phyloP scores from a whole-genome alignment of 2,797 vertebrate species.

The Luscinia luscinia region DNA sequence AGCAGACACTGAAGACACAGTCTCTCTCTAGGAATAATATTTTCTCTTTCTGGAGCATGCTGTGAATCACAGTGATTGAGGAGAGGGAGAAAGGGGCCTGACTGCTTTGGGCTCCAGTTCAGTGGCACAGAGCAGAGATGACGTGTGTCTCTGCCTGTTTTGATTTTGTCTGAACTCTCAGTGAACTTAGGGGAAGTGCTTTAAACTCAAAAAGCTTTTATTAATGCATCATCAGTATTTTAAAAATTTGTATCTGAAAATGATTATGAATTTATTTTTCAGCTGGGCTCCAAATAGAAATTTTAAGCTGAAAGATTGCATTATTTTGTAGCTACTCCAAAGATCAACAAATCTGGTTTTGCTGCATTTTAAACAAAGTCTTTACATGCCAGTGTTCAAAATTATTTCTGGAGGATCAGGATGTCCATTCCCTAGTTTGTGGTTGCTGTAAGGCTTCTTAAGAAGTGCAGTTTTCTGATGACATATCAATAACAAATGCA shows the following conservation, averaged over 20 bases:
- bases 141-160: slow-evolving; percentile 33
- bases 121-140: slow-evolving; percentile 48
- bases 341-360: not conserved
- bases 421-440: not conserved
- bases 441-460: not conserved
- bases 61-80: slow-evolving; percentile 5
- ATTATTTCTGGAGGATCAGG: not conserved
- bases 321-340: not conserved
- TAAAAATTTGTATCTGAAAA: slow-evolving; percentile 11
- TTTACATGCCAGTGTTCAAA: not conserved
- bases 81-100: slow-evolving; percentile 45
- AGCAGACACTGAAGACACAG: slow-evolving; percentile 2
- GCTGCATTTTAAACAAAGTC: not conserved
- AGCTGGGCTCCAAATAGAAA: not conserved
- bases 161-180: slow-evolving; percentile 55
- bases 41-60: slow-evolving; percentile 56
- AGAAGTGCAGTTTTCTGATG: not conserved
- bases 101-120: slow-evolving; percentile 34
- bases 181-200: slow-evolving; percentile 51
- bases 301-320: not conserved
- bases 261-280: not conserved
- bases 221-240: slow-evolving; percentile 2
- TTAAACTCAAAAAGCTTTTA: slow-evolving; percentile 22
- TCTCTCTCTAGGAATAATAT: slow-evolving; percentile 62
- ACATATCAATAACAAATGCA: not conserved